Evolutionary conservation across 1,140 invertebrate species (phyloP).

Genomic region (Drosophila kanapiae): DNA sequence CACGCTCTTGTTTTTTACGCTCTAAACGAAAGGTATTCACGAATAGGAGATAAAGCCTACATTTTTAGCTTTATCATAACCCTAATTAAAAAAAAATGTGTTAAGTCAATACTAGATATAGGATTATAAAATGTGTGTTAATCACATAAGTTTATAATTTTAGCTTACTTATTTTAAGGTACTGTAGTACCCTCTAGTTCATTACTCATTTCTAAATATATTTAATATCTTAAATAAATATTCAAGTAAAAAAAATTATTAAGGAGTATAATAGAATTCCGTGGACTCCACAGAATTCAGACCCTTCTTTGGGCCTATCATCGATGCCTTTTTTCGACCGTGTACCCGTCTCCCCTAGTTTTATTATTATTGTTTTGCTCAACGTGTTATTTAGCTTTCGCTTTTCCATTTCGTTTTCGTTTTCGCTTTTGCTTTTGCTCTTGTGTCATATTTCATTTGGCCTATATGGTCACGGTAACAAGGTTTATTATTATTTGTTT

Average conservation of each 20-base stretch:
- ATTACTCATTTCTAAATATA: not conserved
- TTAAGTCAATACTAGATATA: too few relatives aligned
- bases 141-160: too few relatives aligned
- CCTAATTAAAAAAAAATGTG: not conserved
- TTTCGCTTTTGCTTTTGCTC: constrained; percentile 32
- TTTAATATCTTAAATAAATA: not conserved
- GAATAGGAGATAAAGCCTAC: not conserved
- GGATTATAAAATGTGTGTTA: too few relatives aligned
- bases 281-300: too few relatives aligned
- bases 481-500: constrained; percentile 82
- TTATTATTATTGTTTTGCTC: constrained; percentile 79
- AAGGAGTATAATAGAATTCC: not conserved
- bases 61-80: not conserved
- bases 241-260: not conserved
- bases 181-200: too few relatives aligned
- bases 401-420: constrained; percentile 30
- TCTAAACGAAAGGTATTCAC: not conserved
- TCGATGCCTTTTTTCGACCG: constrained; percentile 7
- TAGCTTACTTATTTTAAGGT: too few relatives aligned
- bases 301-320: constrained; percentile 3
- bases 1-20: constrained; percentile 23
- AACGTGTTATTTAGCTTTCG: constrained; percentile 72
- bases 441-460: constrained; percentile 72
- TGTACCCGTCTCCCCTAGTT: constrained; percentile 29
- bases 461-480: constrained; percentile 74